These are phyloP conservation scores for Beris chalybata DNA, from an alignment of 2,888 invertebrate genomes.

Conservation along the genomic window DNA sequence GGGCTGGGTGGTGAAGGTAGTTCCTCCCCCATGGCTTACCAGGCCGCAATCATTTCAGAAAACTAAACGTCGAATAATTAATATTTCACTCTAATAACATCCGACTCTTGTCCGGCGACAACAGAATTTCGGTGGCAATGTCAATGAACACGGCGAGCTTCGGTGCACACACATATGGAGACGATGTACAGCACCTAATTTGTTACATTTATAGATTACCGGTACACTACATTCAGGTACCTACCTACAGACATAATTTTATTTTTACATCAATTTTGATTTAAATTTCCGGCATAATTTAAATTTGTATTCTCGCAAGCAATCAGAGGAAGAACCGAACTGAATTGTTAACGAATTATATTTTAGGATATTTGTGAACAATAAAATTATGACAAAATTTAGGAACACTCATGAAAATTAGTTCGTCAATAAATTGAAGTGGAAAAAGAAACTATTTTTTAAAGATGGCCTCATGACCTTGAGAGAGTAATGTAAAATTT, in stretches of 20 bases:
- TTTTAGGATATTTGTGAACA: too few relatives aligned
- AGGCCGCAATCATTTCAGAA: background rate
- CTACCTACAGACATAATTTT: background rate
- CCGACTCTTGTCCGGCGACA: background rate
- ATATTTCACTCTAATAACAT: constrained; percentile 20
- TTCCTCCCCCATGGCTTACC: background rate
- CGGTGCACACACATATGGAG: background rate
- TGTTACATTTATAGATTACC: background rate
- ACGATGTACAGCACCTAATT: background rate
- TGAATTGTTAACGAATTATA: too few relatives aligned
- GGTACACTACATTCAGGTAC: background rate
- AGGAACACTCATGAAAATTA: too few relatives aligned
- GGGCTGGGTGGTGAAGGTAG: background rate
- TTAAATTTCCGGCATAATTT: constrained; percentile 6
- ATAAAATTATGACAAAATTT: too few relatives aligned
- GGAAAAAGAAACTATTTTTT: too few relatives aligned
- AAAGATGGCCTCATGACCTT: too few relatives aligned
- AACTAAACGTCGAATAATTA: constrained; percentile 14
- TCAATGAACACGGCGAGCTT: too few relatives aligned
- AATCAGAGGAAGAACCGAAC: too few relatives aligned
- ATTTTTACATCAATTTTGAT: background rate
- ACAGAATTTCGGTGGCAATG: background rate
- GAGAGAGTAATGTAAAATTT: too few relatives aligned
- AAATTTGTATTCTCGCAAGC: too few relatives aligned
- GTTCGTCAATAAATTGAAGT: too few relatives aligned